Conservation (phyloP, 92 coral and sea anemone genomes). For the Umimayanthus chanpuru region DNA sequence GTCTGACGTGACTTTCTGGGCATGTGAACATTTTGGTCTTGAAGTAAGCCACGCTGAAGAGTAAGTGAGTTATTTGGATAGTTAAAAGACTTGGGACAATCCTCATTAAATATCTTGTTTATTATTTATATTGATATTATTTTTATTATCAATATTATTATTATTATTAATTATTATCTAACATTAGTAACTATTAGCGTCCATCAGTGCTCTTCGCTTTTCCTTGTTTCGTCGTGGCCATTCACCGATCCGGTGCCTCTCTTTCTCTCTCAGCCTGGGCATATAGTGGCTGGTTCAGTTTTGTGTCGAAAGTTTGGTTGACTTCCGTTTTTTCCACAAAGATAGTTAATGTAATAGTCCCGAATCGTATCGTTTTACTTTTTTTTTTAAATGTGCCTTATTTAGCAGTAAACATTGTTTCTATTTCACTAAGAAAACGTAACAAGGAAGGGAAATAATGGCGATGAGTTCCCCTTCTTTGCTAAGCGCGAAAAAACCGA, state of each 20-base stretch:
- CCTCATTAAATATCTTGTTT: too few species aligned
- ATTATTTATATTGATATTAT: too few species aligned
- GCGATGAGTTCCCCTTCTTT: not conserved
- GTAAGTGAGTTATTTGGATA: not conserved
- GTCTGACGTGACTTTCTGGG: conserved; percentile 3
- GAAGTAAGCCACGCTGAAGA: conserved; percentile 8
- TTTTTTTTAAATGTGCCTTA: not conserved
- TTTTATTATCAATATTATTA: too few species aligned
- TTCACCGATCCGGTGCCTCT: not conserved
- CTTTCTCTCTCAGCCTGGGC: not conserved
- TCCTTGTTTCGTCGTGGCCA: not conserved
- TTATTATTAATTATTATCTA: too few species aligned
- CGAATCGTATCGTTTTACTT: not conserved
- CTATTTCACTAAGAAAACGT: not conserved
- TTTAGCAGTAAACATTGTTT: not conserved
- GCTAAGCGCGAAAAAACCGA: not conserved
- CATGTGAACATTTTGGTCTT: not conserved
- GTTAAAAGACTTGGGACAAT: too few species aligned
- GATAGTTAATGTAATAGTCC: not conserved
- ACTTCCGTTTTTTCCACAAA: not conserved
- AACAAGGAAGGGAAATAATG: conserved; percentile 1
- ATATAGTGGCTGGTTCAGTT: not conserved
- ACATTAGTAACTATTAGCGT: not conserved
- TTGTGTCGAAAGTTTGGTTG: not conserved
- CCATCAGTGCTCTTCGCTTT: not conserved